Conservation (phyloP, 2,888 invertebrate genomes). For the Stenolophus ochropezus region DNA sequence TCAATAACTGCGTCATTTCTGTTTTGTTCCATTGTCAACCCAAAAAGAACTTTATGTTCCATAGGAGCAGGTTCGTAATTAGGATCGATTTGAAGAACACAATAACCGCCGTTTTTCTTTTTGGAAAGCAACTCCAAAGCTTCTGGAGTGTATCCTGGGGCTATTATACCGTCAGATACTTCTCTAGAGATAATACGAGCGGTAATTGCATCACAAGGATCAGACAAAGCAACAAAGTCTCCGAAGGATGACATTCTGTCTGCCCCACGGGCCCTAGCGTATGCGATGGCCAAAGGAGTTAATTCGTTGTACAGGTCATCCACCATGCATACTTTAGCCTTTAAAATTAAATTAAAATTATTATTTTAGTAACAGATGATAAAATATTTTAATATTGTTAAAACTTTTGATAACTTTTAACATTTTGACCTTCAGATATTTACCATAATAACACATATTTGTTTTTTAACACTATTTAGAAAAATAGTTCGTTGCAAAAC, state of each 20-base stretch:
- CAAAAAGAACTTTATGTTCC: slow-evolving; percentile 90
- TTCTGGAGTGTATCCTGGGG: slow-evolving; percentile 90
- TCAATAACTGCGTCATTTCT: slow-evolving; percentile 92
- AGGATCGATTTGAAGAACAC: slow-evolving; percentile 93
- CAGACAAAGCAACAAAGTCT: slow-evolving; percentile 96
- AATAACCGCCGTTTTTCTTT: slow-evolving; percentile 96
- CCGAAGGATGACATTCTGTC: slow-evolving; percentile 99
- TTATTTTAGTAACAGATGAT: background rate
- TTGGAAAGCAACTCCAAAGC: slow-evolving; percentile 92
- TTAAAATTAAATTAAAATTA: slow-evolving; percentile 62
- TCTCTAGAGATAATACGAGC: slow-evolving; percentile 94
- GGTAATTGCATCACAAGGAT: slow-evolving; percentile 91
- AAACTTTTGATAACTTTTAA: slow-evolving; percentile 14
- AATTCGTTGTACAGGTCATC: slow-evolving; percentile 85
- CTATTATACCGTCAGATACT: slow-evolving; percentile 99
- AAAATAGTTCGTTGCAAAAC: slow-evolving; percentile 26
- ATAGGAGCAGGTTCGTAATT: slow-evolving; percentile 86
- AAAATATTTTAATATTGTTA: slow-evolving; percentile 13
- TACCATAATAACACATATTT: slow-evolving; percentile 17
- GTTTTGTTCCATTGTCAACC: slow-evolving; percentile 89
- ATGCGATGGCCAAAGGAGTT: slow-evolving; percentile 91
- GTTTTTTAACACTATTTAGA: background rate
- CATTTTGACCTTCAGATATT: slow-evolving; percentile 4
- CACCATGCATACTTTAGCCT: slow-evolving; percentile 95
- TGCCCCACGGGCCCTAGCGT: slow-evolving; percentile 96